A percentile compares a stretch with the other conserved stretches of the same genome.
These are phyloP conservation scores for Ascidia mentula DNA, from an alignment of 23 tunicate genomes.

Conservation along the genomic window DNA sequence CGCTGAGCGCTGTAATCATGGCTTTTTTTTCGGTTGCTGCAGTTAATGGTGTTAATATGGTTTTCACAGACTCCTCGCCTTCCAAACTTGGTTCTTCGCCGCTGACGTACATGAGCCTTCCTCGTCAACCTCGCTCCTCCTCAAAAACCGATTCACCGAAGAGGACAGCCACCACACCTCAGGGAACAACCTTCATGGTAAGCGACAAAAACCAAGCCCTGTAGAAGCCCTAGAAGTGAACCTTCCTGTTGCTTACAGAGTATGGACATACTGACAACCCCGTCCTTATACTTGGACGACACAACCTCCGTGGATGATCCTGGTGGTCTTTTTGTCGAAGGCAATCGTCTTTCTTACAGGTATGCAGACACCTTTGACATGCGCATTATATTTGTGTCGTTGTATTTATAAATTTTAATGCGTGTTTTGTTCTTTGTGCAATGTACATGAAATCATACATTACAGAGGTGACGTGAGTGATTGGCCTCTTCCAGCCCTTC, in stretches of 20 bases:
- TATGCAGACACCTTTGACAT: background rate
- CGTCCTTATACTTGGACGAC: constrained; percentile 50
- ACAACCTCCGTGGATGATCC: constrained; percentile 15
- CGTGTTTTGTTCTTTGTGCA: background rate
- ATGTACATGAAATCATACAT: background rate
- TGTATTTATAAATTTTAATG: no score
- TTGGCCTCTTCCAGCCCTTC: constrained; percentile 76
- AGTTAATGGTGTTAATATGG: background rate
- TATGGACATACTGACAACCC: constrained; percentile 39
- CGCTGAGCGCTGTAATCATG: no score
- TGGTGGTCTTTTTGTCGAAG: background rate
- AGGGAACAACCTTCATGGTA: background rate
- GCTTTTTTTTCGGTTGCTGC: background rate
- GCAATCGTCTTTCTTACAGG: background rate
- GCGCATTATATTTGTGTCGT: background rate
- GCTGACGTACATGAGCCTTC: constrained; percentile 51
- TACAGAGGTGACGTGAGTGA: constrained; percentile 61
- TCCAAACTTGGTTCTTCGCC: constrained; percentile 19
- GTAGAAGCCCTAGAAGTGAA: background rate
- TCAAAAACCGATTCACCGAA: background rate
- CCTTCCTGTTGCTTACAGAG: background rate
- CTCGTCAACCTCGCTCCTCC: constrained; percentile 20
- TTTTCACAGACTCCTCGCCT: background rate
- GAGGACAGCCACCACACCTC: background rate
- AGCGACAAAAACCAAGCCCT: background rate